These are phyloP conservation scores for Epinotia nisella DNA, from an alignment of 2,888 invertebrate species.

Conservation along the genomic window DNA sequence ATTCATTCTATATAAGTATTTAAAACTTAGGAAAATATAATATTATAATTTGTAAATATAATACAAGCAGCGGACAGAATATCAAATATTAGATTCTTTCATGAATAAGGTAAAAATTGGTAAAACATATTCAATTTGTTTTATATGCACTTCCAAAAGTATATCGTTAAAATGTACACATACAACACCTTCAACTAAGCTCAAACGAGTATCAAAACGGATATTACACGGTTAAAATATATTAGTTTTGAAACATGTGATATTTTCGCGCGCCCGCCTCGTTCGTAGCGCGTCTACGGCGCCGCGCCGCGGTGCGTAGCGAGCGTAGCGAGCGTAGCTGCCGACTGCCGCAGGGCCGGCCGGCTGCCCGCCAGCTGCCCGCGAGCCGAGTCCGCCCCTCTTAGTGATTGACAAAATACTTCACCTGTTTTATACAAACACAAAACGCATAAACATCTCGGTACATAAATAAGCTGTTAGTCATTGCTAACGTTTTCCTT, in stretches of 20 bases:
- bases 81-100: background rate
- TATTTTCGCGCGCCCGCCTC: slow-evolving; percentile 30
- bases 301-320: slow-evolving; percentile 60
- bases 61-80: background rate
- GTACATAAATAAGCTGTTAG: slow-evolving; percentile 46
- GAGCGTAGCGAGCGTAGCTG: slow-evolving; percentile 61
- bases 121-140: background rate
- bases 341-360: slow-evolving; percentile 57
- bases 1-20: no score
- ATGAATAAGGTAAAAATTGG: no score
- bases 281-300: slow-evolving; percentile 50
- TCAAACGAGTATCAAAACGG: background rate
- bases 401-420: slow-evolving; percentile 80
- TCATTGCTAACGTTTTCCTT: slow-evolving; percentile 29
- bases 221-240: slow-evolving; percentile 12
- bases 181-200: slow-evolving; percentile 3
- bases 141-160: background rate
- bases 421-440: slow-evolving; percentile 70
- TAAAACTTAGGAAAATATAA: no score
- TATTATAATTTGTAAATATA: background rate
- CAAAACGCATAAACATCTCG: slow-evolving; percentile 60
- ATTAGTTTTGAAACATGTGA: slow-evolving; percentile 20
- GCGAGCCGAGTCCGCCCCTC: slow-evolving; percentile 54
- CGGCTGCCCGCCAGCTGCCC: slow-evolving; percentile 60
- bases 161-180: background rate